phyloP scores from a whole-genome alignment of 2,888 invertebrate species.

The Resseliella maxima region DNA sequence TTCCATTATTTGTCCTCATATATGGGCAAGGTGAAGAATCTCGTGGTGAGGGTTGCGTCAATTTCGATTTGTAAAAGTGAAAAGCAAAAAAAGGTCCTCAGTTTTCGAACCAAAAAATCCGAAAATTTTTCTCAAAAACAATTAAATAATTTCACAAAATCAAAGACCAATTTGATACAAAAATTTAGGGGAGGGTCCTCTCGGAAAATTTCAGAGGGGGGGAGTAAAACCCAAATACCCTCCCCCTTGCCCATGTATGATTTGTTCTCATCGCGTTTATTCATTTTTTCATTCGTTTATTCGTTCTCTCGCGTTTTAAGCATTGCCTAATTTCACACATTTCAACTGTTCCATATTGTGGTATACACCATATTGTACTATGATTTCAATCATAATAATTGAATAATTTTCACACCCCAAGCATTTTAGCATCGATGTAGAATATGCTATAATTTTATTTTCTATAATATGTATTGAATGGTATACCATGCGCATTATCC shows the following conservation, averaged over 20 bases:
- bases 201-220: too few species aligned
- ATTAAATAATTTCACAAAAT: too few species aligned
- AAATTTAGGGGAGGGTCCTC: too few species aligned
- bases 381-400: conserved; percentile 54
- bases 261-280: background rate
- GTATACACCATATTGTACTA: conserved; percentile 8
- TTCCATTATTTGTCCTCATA: background rate
- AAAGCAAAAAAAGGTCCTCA: too few species aligned
- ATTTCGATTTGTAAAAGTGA: too few species aligned
- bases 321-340: conserved; percentile 53
- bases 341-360: conserved; percentile 46
- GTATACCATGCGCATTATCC: background rate
- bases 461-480: conserved; percentile 27
- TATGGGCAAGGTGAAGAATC: too few species aligned
- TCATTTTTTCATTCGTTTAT: background rate
- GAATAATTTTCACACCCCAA: conserved; percentile 54
- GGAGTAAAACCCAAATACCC: too few species aligned
- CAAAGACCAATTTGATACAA: too few species aligned
- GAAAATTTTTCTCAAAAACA: too few species aligned
- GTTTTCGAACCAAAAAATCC: too few species aligned
- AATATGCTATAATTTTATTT: conserved; percentile 43
- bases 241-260: too few species aligned
- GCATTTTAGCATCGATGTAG: conserved; percentile 30
- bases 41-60: too few species aligned
- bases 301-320: background rate